Evolutionary conservation across 2,888 invertebrate species (phyloP), one percentile per base, ranked within the genome.

Genomic region (Stegana nigrithorax): DNA sequence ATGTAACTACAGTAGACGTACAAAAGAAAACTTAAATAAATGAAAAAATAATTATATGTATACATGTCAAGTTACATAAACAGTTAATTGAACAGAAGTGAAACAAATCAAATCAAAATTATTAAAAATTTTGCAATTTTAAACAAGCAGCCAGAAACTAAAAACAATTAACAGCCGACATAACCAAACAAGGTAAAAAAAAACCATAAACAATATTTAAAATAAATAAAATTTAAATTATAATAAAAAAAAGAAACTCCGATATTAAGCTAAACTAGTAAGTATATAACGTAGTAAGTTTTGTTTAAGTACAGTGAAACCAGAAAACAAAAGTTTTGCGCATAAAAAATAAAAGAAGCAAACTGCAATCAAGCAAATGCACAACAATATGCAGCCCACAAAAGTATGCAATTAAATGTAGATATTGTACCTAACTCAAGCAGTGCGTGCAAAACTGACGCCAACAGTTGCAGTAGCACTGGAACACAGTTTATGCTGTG

Each of bases 191-290:
- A 75, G 75, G 77, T 67, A 78, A 68, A 65, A 58, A 65, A 27
- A 62, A 67, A 59, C 42, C 29, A 66, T 64, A 67, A 66, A 50
- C 47, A 61, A 64, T 66, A 58, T 25, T 17, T 60, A 50, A 60
- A 65, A 64, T 14, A 4, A 51, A 23, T 23, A 36, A 21, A 55
- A 39, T 32, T 23, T 39, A 25, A 29, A 59, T 21, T n/a, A 23
- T 55, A 39, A 39, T 39, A 14, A 4, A 14, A 39, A n/a, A 39
- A n/a, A 14, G n/a, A 39, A 55, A n/a, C 29, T 55, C 53, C 32
- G 53, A 55, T 32, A 69, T 71, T 76, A 80, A 76, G 78, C 78
- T 76, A 76, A 75, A 71, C 69, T 76, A 80, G 73, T 26, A 47
- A 19, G n/a, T 47, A 57, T 32, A 29, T 75, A 76, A 78, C 71